Base-by-base conservation (phyloP, 2,797 vertebrate genomes). In the Falco naumanni region DNA sequence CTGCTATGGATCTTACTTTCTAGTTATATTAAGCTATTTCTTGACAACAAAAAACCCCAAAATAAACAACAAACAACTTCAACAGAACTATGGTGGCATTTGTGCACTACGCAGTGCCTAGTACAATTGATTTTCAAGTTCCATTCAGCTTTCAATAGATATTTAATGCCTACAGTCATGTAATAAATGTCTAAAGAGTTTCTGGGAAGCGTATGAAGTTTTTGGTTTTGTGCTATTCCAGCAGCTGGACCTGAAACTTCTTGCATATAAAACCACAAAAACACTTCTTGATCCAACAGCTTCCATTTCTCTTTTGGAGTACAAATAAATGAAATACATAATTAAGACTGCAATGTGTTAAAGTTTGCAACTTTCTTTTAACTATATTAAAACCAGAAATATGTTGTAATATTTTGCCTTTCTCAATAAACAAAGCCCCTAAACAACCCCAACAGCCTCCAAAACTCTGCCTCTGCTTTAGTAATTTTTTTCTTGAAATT, bases 21-120 rank as follows among this genome's bases (percentile, higher is more conserved):
- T 39, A 56, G 24, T 45, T 88, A n/a, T 20, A 65, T 26, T 47
- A 56, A 65, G 60, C 5, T 45, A 18, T 45, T 45, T 45, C 43
- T 45, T 45, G 18, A 45, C 18, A 19, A 45, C n/a, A 45, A 45
- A 45, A 45, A 45, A 19, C 1, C 43, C 43, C 43, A 45, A 45
- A 45, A 45, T 18, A 45, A 45, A 45, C 17, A 45, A 19, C 43
- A 45, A 45, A 7, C 8, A 45, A 45, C 31, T 26, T 48, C 8
- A 28, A 20, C 10, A 83, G 95, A 97, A 90, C n/a, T 95, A 89
- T 91, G 96, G 96, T 85, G 97, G 96, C 92, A 96, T 96, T 95
- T 97, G 75, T 88, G 72, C 69, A 96, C 93, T 41, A 74, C 1
- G 33, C 66, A 89, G 77, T 75, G 82, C 84, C 86, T 84, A 90